phyloP scores from a whole-genome alignment of 30 jellyfish, hydroid and myxozoan species.

The Cassiopea xamachana region DNA sequence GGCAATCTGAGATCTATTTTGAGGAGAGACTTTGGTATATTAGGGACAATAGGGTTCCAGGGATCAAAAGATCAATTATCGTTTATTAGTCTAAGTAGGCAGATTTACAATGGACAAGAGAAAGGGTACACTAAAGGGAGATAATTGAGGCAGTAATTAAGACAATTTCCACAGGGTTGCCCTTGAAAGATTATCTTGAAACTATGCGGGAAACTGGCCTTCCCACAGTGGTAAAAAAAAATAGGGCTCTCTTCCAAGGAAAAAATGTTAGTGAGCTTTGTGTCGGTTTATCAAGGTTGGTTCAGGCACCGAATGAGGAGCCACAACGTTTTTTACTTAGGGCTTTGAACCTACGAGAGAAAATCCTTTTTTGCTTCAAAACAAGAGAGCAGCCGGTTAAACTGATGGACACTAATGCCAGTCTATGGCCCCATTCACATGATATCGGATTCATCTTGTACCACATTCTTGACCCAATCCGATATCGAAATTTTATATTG shows the following conservation, averaged over 20 bases:
- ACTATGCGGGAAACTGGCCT: not conserved
- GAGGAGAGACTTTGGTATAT: too few relatives aligned
- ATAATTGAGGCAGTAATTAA: not conserved
- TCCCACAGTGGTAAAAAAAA: not conserved
- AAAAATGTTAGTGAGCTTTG: not conserved
- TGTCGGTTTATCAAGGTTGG: not conserved
- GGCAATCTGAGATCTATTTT: too few relatives aligned
- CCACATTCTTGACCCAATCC: too few relatives aligned
- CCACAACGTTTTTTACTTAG: not conserved
- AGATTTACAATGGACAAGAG: not conserved
- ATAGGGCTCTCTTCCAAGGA: not conserved
- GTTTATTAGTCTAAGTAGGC: not conserved
- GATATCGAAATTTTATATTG: too few relatives aligned
- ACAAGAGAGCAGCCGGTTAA: not conserved
- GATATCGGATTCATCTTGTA: too few relatives aligned
- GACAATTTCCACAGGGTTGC: not conserved
- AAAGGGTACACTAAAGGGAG: not conserved
- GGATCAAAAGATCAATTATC: not conserved
- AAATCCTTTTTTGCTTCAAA: not conserved
- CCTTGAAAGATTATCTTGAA: not conserved
- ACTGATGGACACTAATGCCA: not conserved
- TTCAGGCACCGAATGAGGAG: not conserved
- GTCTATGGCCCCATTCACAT: too few relatives aligned
- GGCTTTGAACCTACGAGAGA: not conserved
- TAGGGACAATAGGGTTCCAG: too few relatives aligned